Conservation (phyloP, 2,888 invertebrate genomes). For the Ellobium chinense region DNA sequence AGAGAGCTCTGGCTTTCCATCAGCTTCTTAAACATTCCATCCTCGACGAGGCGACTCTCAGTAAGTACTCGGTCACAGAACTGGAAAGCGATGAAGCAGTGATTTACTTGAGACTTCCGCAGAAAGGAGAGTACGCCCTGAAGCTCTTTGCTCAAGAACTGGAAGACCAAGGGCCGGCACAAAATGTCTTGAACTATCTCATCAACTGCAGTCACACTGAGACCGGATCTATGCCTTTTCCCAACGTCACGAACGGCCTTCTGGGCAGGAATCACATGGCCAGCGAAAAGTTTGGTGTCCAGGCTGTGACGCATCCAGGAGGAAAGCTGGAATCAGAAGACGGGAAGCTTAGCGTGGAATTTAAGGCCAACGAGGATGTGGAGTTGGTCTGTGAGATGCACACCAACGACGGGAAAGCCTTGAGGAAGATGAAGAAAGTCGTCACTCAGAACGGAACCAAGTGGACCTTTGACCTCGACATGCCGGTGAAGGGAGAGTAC, state of each 20-base stretch:
- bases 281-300: constrained; percentile 63
- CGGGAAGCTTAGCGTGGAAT: constrained; percentile 61
- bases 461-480: constrained; percentile 71
- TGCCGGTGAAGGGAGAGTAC: constrained; percentile 72
- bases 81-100: constrained; percentile 68
- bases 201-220: constrained; percentile 64
- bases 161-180: constrained; percentile 67
- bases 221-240: constrained; percentile 65
- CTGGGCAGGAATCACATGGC: constrained; percentile 54
- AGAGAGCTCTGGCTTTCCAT: constrained; percentile 63
- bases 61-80: constrained; percentile 68
- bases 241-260: constrained; percentile 52
- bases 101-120: constrained; percentile 71
- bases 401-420: constrained; percentile 63
- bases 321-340: constrained; percentile 62
- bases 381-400: constrained; percentile 73
- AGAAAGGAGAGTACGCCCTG: constrained; percentile 72
- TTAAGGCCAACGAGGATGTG: constrained; percentile 64
- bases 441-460: constrained; percentile 60
- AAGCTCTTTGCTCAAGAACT: constrained; percentile 73
- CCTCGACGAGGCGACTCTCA: constrained; percentile 70
- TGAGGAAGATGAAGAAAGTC: constrained; percentile 59
- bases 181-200: constrained; percentile 76
- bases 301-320: constrained; percentile 63
- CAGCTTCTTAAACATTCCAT: constrained; percentile 71